Base-by-base conservation (phyloP, 2,113 vertebrate species). In the Pogona vitticeps region DNA sequence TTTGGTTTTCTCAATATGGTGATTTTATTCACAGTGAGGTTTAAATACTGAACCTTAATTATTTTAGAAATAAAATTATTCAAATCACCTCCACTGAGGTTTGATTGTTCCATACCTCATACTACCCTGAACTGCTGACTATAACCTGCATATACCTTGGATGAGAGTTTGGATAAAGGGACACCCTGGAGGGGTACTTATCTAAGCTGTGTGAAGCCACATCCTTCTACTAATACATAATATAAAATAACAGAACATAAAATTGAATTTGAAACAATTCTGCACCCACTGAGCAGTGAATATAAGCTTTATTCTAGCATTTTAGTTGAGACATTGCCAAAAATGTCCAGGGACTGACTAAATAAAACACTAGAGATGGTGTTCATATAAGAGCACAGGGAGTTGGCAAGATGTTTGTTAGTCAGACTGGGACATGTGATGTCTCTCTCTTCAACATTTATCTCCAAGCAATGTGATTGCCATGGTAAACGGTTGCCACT, bases 381-480 rank as follows among this genome's bases (percentile, higher is more conserved):
- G 71, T 1, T 58, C 56, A 20, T 61, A 76, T 89, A 81, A 67
- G 86, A 1, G 8, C 83, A 88, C 2, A 7, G 90, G 58, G 91
- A 94, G 9, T 42, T 87, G 85, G 63, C 86, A 84, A 1, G 3
- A 70, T 94, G 90, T 86, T 94, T 89, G 82, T 77, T 91, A 93
- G 12, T 61, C 86, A 93, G 89, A 6, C 38, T 58, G 58, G 78
- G 17, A 17, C 14, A 3, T n/a, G 42, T 65, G 91, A 93, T 56
- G 94, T 84, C 84, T 61, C 31, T 65, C n/a, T 80, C 86, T 52
- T 82, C 31, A 78, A 80, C 23, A 88, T 81, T 10, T 52, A 88
- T 70, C 91, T 0, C 83, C 76, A 88, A 85, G 90, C 85, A 90
- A 84, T 75, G 78, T 0, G 15, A 76, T 12, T 1, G 10, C 68